A percentile compares a stretch with the other conserved stretches of the same genome.
phyloP scores from a whole-genome alignment of 2,113 vertebrate species.

The Odocoileus hemionus region DNA sequence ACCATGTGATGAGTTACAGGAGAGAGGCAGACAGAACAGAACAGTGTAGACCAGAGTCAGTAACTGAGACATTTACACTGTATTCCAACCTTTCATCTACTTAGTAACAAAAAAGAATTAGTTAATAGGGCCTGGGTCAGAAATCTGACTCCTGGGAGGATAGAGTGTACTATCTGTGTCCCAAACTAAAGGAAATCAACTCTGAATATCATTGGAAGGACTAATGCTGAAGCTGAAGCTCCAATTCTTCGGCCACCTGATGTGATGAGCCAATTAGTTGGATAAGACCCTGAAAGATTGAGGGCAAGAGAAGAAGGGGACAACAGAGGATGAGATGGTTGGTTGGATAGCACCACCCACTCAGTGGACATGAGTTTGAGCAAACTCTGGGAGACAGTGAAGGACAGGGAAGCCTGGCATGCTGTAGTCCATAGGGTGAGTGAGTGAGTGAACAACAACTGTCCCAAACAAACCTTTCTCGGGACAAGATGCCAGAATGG shows the following conservation, averaged over 20 bases:
- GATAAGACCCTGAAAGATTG: neutral
- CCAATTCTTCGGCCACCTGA: neutral
- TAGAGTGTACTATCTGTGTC: neutral
- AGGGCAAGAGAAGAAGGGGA: neutral
- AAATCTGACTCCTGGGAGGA: neutral
- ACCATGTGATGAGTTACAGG: neutral
- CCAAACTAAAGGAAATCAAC: neutral
- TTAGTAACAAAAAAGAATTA: neutral
- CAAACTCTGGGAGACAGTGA: neutral
- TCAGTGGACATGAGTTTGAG: neutral
- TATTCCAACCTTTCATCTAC: neutral
- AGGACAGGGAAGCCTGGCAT: neutral
- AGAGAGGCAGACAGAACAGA: neutral
- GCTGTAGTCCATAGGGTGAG: neutral
- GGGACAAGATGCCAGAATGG: neutral
- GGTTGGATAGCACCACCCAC: neutral
- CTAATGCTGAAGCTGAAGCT: neutral
- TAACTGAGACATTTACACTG: neutral
- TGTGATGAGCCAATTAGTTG: neutral
- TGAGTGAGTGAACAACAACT: neutral
- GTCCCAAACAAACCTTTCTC: neutral
- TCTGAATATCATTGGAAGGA: neutral
- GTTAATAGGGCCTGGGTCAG: neutral
- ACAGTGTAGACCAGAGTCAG: neutral
- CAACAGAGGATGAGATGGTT: neutral